Base-by-base conservation (phyloP, 23 tunicate species). In the Halocynthia roretzi region DNA sequence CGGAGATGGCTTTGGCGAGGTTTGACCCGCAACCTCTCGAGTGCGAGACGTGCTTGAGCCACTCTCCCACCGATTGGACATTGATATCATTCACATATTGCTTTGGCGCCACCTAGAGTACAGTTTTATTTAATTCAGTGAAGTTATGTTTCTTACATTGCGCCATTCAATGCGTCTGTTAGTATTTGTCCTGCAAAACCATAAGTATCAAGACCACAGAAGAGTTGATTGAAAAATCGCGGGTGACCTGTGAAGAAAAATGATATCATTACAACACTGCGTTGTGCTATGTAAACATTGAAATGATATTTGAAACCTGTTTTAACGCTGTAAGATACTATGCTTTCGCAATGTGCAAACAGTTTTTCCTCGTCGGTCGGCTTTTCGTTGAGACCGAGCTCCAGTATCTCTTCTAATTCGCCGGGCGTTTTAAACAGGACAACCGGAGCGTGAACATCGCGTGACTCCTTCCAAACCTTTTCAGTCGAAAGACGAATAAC, bases 171-270 rank as follows among this genome's bases (percentile, higher is more conserved):
- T 9, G 82, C 91, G 74, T 85, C 87, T 15, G 89, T 85, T 7
- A 91, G 50, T 77, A 91, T 57, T 49, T 80, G 81, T 54, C 90
- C 97, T 64, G 83, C 87, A 52, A 91, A 77, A 11, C 87, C 97
- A 72, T 85, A 91, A 0, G 83, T 58, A 74, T 91, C 97, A 17
- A 85, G 53, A 9, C 90, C 90, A 49, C 83, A 86, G 54, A 86
- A 91, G 7, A 85, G 80, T 74, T 91, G 97, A 81, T 91, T 91
- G 71, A 85, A 91, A 78, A 91, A 91, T 14, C 76, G 82, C 8
- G 90, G 97, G 53, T 91, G 91, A 7, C 89, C 95, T 88, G 75
- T 7, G 76, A 65, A 65, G 10, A 15, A 11, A 65, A 5, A 65
- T 8, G 31, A 20, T 12, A 40, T 78, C 54, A 11, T 12, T 8